Evolutionary conservation across 1,140 invertebrate species (phyloP).

Genomic region (Calephelis nemesis): DNA sequence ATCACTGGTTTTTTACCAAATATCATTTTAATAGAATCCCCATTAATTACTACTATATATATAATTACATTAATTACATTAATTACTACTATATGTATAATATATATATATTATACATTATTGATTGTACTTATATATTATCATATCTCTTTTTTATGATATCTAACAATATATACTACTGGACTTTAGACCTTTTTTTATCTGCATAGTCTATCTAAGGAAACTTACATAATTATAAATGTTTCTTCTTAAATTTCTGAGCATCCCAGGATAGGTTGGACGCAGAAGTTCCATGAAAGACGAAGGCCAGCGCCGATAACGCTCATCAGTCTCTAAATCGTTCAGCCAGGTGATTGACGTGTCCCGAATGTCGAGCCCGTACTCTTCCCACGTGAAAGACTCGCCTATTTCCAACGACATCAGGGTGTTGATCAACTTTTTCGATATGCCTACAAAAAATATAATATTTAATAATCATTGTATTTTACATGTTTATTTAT

Average conservation of each 20-base stretch:
- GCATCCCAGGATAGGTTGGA: constrained; percentile 98
- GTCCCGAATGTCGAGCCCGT: constrained; percentile 96
- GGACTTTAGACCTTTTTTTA: neutral
- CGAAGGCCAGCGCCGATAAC: constrained; percentile 92
- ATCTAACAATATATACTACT: too few relatives aligned
- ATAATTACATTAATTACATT: too few relatives aligned
- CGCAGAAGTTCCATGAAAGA: constrained; percentile 94
- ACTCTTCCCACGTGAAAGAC: constrained; percentile 83
- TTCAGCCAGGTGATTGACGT: constrained; percentile 96
- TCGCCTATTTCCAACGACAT: constrained; percentile 88
- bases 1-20: too few relatives aligned
- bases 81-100: too few relatives aligned
- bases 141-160: too few relatives aligned
- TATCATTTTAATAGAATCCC: too few relatives aligned
- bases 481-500: neutral
- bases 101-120: too few relatives aligned
- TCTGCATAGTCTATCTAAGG: neutral
- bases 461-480: constrained; percentile 10
- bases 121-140: too few relatives aligned
- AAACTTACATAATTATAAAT: constrained; percentile 82
- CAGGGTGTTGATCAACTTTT: constrained; percentile 79
- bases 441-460: constrained; percentile 60
- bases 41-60: too few relatives aligned
- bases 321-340: constrained; percentile 94
- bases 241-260: constrained; percentile 95